Evolutionary conservation across 2,113 vertebrate genomes (phyloP), one percentile per base, ranked within the genome.

Genomic region (Promerops cafer): DNA sequence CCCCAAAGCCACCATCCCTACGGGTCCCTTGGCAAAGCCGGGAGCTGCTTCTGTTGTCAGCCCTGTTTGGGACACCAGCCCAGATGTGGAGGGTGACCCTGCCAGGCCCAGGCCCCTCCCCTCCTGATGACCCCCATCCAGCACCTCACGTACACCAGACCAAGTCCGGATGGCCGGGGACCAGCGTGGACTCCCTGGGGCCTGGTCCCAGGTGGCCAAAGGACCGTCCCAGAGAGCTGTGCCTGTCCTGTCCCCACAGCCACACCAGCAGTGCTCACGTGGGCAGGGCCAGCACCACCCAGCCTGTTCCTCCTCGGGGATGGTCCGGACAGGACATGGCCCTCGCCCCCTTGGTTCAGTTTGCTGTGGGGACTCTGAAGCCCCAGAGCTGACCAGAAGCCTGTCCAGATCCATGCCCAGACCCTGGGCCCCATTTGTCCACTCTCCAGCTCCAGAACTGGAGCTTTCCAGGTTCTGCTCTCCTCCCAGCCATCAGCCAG

Each of bases 271-370:
- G 50, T 4, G 30, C 52, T 35, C 70, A 10, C 0, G 1, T 9
- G 59, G 74, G 19, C 13, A 5, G 2, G 28, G 18, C 35, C 64
- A 49, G 27, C 39, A 59, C n/a, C 57, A 26, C 4, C 16, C 45
- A 31, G 27, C 21, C 77, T 5, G 4, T 1, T 26, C 28, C 30
- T 30, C 13, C 50, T 37, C 1, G 0, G 6, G n/a, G n/a, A 26
- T 8, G 57, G 33, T 4, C 54, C 1, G 35, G 47, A 19, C 50
- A 47, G 60, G 49, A 64, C 39, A 15, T 0, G 1, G 16, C 24
- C 45, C 39, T 83, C 0, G 0, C 30, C 22, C 2, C 0, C 64
- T 30, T 3, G 17, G 6, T 63, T 31, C 45, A 7, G 3, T 6
- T 39, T 65, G 1, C 42, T 1, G 0, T n/a, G 59, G 54, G 60